These are phyloP conservation scores for Leptothorax acervorum DNA, from an alignment of 2,888 invertebrate species.

Conservation along the genomic window DNA sequence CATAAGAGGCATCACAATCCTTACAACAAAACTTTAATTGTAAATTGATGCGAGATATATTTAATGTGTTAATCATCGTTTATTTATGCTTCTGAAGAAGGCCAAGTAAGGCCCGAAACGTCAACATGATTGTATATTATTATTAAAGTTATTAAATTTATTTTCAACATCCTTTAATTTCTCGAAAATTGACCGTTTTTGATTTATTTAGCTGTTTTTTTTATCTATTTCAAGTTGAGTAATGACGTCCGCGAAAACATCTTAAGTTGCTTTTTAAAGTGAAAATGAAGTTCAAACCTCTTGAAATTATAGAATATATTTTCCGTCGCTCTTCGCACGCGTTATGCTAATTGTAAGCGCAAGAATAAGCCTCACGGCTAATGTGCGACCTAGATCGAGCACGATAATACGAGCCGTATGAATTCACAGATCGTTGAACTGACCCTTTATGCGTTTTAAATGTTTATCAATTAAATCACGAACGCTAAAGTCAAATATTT, in stretches of 20 bases:
- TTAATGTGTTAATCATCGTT: too few species aligned
- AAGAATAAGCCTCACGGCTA: slow-evolving; percentile 59
- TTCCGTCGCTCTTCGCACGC: not conserved
- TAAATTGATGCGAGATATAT: too few species aligned
- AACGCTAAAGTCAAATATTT: slow-evolving; percentile 5
- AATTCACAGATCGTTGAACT: slow-evolving; percentile 51
- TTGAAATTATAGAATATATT: not conserved
- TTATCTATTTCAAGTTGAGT: not conserved
- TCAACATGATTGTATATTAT: too few species aligned
- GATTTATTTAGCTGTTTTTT: not conserved
- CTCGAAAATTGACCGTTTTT: too few species aligned
- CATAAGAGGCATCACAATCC: too few species aligned
- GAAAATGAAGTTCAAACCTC: not conserved
- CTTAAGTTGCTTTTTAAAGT: not conserved
- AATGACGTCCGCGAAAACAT: not conserved
- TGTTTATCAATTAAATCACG: slow-evolving; percentile 13
- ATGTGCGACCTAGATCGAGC: slow-evolving; percentile 51
- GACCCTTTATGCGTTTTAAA: not conserved
- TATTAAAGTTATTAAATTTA: too few species aligned
- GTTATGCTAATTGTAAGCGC: not conserved
- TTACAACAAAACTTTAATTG: too few species aligned
- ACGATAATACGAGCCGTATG: slow-evolving; percentile 15
- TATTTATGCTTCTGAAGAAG: too few species aligned
- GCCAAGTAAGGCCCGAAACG: too few species aligned
- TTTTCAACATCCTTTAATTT: too few species aligned